phyloP scores from a whole-genome alignment of 2,888 invertebrate genomes.

The Trichopria drosophilae region DNA sequence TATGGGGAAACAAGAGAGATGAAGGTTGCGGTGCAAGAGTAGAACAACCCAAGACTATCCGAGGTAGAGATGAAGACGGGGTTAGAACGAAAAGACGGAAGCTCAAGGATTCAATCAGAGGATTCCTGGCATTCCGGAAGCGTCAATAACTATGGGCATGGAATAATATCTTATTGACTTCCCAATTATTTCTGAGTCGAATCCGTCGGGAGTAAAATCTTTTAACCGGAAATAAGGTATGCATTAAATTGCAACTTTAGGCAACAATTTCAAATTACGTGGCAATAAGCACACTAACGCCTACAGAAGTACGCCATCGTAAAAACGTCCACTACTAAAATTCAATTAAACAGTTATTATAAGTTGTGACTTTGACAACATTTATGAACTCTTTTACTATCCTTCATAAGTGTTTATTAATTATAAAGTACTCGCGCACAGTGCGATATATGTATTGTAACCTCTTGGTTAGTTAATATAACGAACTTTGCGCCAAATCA shows the following conservation, averaged over 20 bases:
- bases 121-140: conserved; percentile 53
- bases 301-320: background rate
- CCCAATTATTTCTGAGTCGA: conserved; percentile 43
- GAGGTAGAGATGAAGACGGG: conserved; percentile 8
- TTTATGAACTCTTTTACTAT: too few relatives aligned
- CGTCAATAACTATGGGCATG: conserved; percentile 47
- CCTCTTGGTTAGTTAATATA: too few relatives aligned
- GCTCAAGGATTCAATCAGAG: conserved; percentile 54
- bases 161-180: conserved; percentile 49
- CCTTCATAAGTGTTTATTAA: too few relatives aligned
- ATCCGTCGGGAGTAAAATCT: too few relatives aligned
- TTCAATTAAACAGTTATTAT: background rate
- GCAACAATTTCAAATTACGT: too few relatives aligned
- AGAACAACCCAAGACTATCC: conserved; percentile 5
- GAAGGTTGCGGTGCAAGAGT: conserved; percentile 5
- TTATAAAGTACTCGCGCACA: too few relatives aligned
- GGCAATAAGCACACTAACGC: too few relatives aligned
- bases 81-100: conserved; percentile 15
- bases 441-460: too few relatives aligned
- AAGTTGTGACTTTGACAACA: too few relatives aligned
- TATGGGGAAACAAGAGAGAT: conserved; percentile 24
- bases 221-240: too few relatives aligned
- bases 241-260: too few relatives aligned
- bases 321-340: background rate
- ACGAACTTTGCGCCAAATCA: too few relatives aligned